phyloP scores from a whole-genome alignment of 1,140 invertebrate species.

The Bombus ignitus region DNA sequence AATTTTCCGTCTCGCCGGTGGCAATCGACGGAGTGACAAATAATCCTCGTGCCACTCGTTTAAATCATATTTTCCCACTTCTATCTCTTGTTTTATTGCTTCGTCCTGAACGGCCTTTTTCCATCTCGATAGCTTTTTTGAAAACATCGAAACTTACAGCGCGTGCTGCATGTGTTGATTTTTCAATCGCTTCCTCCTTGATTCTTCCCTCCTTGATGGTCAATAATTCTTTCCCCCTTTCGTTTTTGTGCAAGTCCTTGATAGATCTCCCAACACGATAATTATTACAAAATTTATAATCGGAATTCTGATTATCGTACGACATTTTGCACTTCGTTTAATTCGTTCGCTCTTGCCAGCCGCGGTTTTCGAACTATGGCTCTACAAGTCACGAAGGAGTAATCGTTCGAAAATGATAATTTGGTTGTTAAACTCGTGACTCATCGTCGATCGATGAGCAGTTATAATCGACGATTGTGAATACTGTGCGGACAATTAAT shows the following conservation, averaged over 20 bases:
- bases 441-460: not conserved
- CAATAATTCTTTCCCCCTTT: too few species aligned
- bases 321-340: not conserved
- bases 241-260: not conserved
- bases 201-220: not conserved
- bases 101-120: not conserved
- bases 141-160: not conserved
- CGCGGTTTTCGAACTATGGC: not conserved
- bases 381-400: not conserved
- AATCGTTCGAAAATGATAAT: slow-evolving; percentile 30
- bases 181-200: not conserved
- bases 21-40: not conserved
- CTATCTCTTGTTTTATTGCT: not conserved
- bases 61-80: too few species aligned
- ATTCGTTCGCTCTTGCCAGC: not conserved
- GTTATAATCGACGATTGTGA: slow-evolving; percentile 10
- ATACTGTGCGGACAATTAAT: not conserved
- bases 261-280: not conserved
- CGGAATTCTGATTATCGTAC: not conserved
- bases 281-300: slow-evolving; percentile 3
- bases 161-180: not conserved
- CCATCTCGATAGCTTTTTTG: not conserved
- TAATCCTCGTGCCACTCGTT: not conserved
- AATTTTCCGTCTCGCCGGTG: not conserved
- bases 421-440: slow-evolving; percentile 6